A percentile compares a stretch with the other conserved stretches of the same genome.
phyloP scores from a whole-genome alignment of 2,888 invertebrate species.

The Trachelus iudaicus region DNA sequence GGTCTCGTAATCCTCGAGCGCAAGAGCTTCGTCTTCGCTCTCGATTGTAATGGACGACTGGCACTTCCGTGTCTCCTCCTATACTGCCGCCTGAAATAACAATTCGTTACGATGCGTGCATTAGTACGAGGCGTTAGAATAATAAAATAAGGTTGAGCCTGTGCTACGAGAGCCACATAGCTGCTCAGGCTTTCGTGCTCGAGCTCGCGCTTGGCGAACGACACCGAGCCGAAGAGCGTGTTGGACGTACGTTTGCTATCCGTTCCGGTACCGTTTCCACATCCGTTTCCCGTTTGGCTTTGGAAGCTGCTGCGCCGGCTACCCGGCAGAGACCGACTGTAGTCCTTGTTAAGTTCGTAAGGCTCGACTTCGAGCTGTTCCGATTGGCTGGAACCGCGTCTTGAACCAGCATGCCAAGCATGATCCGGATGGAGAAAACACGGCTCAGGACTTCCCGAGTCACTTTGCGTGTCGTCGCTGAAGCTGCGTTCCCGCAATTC shows the following conservation, averaged over 20 bases:
- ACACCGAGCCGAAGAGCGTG: too few species aligned
- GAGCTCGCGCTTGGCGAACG: too few species aligned
- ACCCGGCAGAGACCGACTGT: conserved; percentile 86
- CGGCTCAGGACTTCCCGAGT: conserved; percentile 64
- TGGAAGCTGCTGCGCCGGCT: conserved; percentile 88
- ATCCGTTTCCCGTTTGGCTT: conserved; percentile 41
- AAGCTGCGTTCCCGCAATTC: conserved; percentile 76
- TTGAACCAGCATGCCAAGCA: conserved; percentile 80
- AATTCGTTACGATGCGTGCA: too few species aligned
- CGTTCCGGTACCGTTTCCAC: conserved; percentile 39
- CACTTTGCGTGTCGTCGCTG: conserved; percentile 65
- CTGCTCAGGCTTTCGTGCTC: too few species aligned
- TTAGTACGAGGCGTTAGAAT: too few species aligned
- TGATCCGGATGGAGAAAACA: conserved; percentile 87
- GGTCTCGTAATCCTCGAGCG: conserved; percentile 78
- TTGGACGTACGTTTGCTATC: conserved; percentile 60
- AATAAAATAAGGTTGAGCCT: too few species aligned
- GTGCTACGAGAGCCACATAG: too few species aligned
- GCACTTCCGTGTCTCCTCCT: conserved; percentile 67
- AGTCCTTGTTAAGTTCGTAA: conserved; percentile 87
- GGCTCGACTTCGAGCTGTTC: conserved; percentile 87
- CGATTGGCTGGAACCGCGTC: conserved; percentile 90
- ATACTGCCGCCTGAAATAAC: conserved; percentile 55
- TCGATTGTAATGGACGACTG: conserved; percentile 68
- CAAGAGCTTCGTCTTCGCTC: conserved; percentile 85